Conservation (phyloP, 2,797 vertebrate species). For the Hemitrygon akajei region DNA sequence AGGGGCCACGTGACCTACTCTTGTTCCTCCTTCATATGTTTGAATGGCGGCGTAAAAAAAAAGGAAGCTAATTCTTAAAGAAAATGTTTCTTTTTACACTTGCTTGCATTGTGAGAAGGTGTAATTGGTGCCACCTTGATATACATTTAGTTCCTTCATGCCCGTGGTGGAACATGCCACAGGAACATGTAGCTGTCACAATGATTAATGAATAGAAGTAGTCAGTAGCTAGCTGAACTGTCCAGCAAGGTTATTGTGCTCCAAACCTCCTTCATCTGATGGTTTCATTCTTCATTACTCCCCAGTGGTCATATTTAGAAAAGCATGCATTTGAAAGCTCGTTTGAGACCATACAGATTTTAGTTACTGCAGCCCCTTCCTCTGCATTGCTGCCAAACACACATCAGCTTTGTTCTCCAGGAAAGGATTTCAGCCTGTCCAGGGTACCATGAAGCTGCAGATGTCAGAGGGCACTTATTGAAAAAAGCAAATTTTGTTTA, state of each 20-base stretch:
- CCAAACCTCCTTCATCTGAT: too few relatives aligned
- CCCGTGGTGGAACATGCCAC: neutral
- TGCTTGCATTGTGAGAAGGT: neutral
- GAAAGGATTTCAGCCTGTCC: neutral
- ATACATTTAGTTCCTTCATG: neutral
- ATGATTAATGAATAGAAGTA: neutral
- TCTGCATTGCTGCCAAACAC: neutral
- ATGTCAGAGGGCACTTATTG: neutral
- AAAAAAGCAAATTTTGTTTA: neutral
- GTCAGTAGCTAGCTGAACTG: neutral
- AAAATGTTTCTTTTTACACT: neutral
- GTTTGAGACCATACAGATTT: neutral
- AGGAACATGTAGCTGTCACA: neutral
- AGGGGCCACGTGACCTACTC: too few relatives aligned
- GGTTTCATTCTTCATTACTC: neutral
- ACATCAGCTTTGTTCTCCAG: neutral
- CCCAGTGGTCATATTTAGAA: neutral
- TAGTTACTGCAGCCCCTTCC: neutral
- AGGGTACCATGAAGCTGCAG: neutral
- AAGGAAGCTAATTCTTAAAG: neutral
- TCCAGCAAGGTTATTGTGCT: neutral
- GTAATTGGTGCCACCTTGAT: neutral
- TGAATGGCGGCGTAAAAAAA: neutral
- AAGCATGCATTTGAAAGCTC: neutral
- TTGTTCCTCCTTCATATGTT: neutral